Evolutionary conservation across 2,113 vertebrate species (phyloP).

Genomic region (Gorsachius goisagi): DNA sequence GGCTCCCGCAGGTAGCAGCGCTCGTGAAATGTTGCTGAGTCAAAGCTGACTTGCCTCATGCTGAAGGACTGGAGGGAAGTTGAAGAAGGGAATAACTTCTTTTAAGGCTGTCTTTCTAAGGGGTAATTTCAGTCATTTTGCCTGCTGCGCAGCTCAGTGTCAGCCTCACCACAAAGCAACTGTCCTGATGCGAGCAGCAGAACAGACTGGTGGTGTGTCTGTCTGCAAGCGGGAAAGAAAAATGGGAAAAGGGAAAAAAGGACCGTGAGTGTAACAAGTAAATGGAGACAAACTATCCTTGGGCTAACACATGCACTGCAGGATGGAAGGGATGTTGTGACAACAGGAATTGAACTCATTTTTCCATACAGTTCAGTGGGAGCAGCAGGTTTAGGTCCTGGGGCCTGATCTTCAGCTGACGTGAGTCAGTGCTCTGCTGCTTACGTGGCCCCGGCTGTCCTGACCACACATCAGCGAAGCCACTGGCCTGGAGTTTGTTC

Average conservation of each 20-base stretch:
- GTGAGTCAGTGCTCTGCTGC: neutral
- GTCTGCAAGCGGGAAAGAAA: neutral
- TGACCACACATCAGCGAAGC: accelerated
- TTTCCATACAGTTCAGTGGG: neutral
- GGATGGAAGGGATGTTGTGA: neutral
- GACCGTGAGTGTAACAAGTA: neutral
- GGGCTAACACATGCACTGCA: neutral
- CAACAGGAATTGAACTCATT: neutral
- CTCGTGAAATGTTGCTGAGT: accelerated
- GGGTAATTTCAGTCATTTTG: neutral
- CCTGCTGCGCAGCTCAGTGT: neutral
- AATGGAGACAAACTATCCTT: neutral
- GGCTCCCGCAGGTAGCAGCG: neutral
- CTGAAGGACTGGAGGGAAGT: neutral
- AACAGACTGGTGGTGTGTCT: accelerated
- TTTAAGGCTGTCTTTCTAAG: neutral
- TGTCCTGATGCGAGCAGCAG: accelerated
- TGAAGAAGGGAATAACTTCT: neutral
- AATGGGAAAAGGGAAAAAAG: neutral
- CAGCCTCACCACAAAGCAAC: neutral
- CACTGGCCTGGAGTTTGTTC: neutral
- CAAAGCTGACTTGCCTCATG: neutral
- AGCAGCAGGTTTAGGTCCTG: neutral
- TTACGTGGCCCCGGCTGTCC: neutral
- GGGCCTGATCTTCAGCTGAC: neutral